Evolutionary conservation across 2,113 vertebrate genomes (phyloP).

Genomic region (Hirundichthys speculiger): DNA sequence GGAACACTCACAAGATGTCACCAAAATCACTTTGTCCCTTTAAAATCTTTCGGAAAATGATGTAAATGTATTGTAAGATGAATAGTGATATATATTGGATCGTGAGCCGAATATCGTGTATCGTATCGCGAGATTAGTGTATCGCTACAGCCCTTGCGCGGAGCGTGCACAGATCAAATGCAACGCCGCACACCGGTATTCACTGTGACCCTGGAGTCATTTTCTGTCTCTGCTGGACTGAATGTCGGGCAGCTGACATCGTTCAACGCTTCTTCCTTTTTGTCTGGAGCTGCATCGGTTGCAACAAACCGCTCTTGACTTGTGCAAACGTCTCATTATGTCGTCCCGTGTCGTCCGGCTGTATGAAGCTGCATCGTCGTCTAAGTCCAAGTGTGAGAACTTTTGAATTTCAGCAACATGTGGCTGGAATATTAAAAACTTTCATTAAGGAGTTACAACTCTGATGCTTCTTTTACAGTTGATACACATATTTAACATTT

Average conservation of each 20-base stretch:
- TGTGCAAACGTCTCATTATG: conserved; percentile 22
- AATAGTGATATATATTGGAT: no score
- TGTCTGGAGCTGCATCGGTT: conserved; percentile 16
- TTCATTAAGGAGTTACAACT: conserved; percentile 32
- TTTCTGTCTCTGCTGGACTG: no score
- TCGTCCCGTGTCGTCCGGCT: conserved; percentile 5
- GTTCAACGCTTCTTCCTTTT: conserved; percentile 12
- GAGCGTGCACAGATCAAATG: no score
- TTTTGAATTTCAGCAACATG: conserved; percentile 45
- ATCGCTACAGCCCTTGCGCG: no score
- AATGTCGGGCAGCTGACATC: not conserved
- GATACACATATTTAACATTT: not conserved
- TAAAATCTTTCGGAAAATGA: no score
- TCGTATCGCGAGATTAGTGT: no score
- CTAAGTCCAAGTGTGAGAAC: conserved; percentile 10
- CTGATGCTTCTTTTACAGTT: no score
- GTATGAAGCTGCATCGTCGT: not conserved
- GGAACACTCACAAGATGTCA: no score
- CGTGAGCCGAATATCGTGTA: no score
- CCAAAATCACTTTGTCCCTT: no score
- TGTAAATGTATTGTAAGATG: no score
- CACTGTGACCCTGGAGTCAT: no score
- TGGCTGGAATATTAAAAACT: not conserved
- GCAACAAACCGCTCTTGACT: conserved; percentile 23
- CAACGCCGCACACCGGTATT: not conserved